Evolutionary conservation across 2,888 invertebrate genomes (phyloP), one percentile per base, ranked within the genome.

Genomic region (Hirtodrosophila alboralis): DNA sequence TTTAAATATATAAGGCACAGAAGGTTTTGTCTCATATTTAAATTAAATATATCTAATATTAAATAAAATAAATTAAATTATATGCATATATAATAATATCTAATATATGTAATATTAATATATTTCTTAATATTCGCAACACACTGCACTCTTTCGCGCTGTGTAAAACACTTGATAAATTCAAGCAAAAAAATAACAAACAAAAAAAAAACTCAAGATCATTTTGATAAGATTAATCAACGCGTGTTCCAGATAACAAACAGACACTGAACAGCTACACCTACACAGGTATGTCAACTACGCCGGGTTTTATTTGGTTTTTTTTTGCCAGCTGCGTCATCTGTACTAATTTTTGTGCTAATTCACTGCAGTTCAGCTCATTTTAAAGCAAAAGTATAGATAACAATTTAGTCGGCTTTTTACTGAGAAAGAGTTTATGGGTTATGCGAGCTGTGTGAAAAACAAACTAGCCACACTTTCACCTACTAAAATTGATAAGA

Each of bases 151-250:
- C 1, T 56, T 73, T 68, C 28, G 27, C 13, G 1, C 61, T 65
- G 71, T 85, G 79, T 26, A 36, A 4, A 34, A 7, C 31, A 28
- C 18, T 36, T 38, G 59, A 54, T 47, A 53, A 37, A 23, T 10
- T 0, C 21, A 1, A 53, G 13, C 13, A 16, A 52, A 49, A 45
- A n/a, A n/a, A n/a, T n/a, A n/a, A n/a, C n/a, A n/a, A n/a, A n/a
- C n/a, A n/a, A n/a, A n/a, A n/a, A n/a, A n/a, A n/a, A 43, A 49
- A 43, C 58, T 75, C 86, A 83, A 83, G 86, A 83, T 83, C 80
- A 65, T 27, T 77, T 83, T 77, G 81, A 83, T 83, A 83, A 83
- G 86, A 85, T 84, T 73, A 68, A 73, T 61, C 36, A 57, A 47
- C 48, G 41, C 57, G 38, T 66, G 61, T 58, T 48, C 56, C 41